Evolutionary conservation across 1,140 invertebrate genomes (phyloP).

Genomic region (Drosophila santomea): DNA sequence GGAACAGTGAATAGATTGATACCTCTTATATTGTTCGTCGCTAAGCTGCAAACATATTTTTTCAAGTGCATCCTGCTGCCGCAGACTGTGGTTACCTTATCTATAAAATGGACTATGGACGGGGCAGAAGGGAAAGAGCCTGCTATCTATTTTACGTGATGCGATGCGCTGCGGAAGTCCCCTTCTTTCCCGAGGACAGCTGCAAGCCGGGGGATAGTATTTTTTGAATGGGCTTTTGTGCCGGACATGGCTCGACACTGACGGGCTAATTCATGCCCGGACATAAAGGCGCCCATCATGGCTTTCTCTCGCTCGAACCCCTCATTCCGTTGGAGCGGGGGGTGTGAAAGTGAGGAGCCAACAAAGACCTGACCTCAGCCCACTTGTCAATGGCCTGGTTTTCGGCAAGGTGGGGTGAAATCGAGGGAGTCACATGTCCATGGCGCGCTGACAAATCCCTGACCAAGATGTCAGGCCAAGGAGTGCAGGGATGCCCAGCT

Average conservation of each 20-base stretch:
- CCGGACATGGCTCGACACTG: slow-evolving; percentile 63
- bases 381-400: slow-evolving; percentile 38
- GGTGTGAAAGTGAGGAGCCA: slow-evolving; percentile 33
- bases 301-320: neutral
- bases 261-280: slow-evolving; percentile 67
- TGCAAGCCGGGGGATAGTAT: slow-evolving; percentile 3
- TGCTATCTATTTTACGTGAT: slow-evolving; percentile 75
- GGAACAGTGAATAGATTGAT: too few relatives aligned
- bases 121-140: slow-evolving; percentile 22
- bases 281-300: slow-evolving; percentile 31
- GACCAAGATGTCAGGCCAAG: slow-evolving; percentile 38
- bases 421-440: slow-evolving; percentile 22
- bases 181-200: slow-evolving; percentile 11
- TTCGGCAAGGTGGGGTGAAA: neutral
- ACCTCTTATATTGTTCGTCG: too few relatives aligned
- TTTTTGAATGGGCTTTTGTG: slow-evolving; percentile 60
- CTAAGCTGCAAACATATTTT: neutral
- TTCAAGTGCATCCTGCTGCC: slow-evolving; percentile 5
- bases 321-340: neutral
- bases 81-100: slow-evolving; percentile 30
- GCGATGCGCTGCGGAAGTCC: slow-evolving; percentile 30
- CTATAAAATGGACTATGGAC: slow-evolving; percentile 26
- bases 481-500: slow-evolving; percentile 7
- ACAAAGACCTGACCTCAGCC: slow-evolving; percentile 29
- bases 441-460: slow-evolving; percentile 39